These are phyloP conservation scores for Rhea americana DNA, from an alignment of 2,113 vertebrate genomes.

Conservation along the genomic window DNA sequence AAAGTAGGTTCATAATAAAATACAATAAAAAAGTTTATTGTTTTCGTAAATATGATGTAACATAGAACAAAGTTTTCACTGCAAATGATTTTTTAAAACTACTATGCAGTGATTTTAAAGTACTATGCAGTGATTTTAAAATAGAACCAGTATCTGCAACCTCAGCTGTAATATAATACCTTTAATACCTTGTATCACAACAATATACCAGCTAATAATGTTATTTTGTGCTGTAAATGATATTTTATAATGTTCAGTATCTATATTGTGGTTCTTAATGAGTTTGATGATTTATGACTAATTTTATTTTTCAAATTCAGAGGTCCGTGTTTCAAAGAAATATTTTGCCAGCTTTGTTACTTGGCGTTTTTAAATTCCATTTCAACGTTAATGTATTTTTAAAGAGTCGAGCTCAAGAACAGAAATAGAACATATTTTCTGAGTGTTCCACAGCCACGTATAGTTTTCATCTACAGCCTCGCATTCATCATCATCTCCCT, in stretches of 20 bases:
- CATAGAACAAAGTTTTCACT: not conserved
- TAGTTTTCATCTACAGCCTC: not conserved
- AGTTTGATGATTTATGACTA: not conserved
- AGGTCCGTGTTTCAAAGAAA: not conserved
- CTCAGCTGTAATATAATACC: not conserved
- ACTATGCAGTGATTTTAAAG: not conserved
- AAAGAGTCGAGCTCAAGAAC: slow-evolving; percentile 9
- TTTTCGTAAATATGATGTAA: not conserved
- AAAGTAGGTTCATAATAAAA: not conserved
- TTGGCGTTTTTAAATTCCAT: not conserved
- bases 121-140: not conserved
- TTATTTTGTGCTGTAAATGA: not conserved
- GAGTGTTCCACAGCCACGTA: not conserved
- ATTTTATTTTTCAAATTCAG: not conserved
- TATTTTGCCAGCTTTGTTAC: not conserved
- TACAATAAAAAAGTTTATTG: not conserved
- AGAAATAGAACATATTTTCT: slow-evolving; percentile 11
- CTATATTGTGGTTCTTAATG: not conserved
- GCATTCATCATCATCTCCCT: slow-evolving; percentile 49
- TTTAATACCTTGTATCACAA: not conserved
- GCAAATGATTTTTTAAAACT: not conserved
- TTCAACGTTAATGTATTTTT: slow-evolving; percentile 19
- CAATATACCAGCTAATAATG: not conserved
- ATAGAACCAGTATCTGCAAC: not conserved
- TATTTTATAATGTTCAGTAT: not conserved